Evolutionary conservation across 2,888 invertebrate genomes (phyloP).

Genomic region (Monopis laevigella): DNA sequence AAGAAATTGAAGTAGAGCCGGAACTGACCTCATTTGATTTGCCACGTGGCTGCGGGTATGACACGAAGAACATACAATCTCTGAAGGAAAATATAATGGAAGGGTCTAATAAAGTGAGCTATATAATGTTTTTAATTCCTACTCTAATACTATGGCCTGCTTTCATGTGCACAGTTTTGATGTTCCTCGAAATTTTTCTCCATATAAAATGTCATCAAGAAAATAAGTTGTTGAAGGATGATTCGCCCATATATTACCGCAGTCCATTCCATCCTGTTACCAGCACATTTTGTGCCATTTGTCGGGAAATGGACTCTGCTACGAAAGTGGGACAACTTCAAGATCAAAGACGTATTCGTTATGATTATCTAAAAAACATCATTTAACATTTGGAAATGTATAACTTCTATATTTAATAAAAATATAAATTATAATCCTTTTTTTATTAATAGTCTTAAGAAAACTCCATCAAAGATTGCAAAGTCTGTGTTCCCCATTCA

Average conservation of each 20-base stretch:
- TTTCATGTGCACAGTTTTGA: constrained; percentile 54
- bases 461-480: no score
- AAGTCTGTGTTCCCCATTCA: no score
- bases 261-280: constrained; percentile 76
- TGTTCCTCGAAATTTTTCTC: constrained; percentile 67
- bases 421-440: no score
- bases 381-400: constrained; percentile 19
- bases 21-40: constrained; percentile 28
- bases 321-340: constrained; percentile 72
- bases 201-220: constrained; percentile 76
- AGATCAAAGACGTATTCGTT: constrained; percentile 61
- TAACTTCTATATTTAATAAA: neutral
- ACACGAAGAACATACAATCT: constrained; percentile 39
- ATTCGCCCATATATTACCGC: constrained; percentile 66
- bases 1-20: neutral
- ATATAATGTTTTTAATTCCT: constrained; percentile 67
- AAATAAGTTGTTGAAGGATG: constrained; percentile 67
- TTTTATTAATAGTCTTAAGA: no score
- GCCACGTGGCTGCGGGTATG: constrained; percentile 35
- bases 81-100: constrained; percentile 44
- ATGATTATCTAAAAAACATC: constrained; percentile 47
- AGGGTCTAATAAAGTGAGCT: constrained; percentile 46
- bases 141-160: constrained; percentile 68
- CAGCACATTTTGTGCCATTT: constrained; percentile 74
- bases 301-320: constrained; percentile 70